Base-by-base conservation (phyloP, 2,113 vertebrate genomes). In the Lophius piscatorius region DNA sequence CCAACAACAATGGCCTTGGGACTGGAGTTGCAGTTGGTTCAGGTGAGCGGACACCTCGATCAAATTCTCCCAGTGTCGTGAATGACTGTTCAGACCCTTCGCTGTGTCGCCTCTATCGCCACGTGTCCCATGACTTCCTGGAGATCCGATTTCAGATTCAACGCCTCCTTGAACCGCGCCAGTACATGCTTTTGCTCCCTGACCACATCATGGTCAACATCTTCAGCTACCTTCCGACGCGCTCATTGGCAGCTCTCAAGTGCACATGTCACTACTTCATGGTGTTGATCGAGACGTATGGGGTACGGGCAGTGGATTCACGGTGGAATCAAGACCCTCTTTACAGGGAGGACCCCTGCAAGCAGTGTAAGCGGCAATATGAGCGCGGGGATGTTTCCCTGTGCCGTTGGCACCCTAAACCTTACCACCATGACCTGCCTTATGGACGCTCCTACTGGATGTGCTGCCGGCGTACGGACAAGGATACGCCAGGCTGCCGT, bases 381-480 rank as follows among this genome's bases (percentile, higher is more conserved):
- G 92, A 93, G 81, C 91, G 92, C 1, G 97, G 96, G 3, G 97
- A 98, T 2, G 97, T 98, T 44, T 98, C 97, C 0, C 91, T 98
- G 28, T 98, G 96, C 88, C 92, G 97, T 2, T 98, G 97, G 97
- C 97, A 98, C 87, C 96, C 96, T 83, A 98, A 98, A 81, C 97
- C 97, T 87, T 98, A 98, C 90, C 97, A 98, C 94, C 97, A 97
- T 4, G 97, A 98, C 92, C 91, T 98, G 89, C 96, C 96, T 91
- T 98, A 98, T 0, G 97, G 97, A 89, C 93, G 97, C 1, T 98
- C 97, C 40, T 98, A 98, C 76, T 98, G 97, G 97, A 98, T 98
- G 96, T 98, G 97, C 78, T 98, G 97, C 84, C 93, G 97, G 1
- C 81, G 94, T 3, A 89, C 94, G 0, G 96, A 98, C 10, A 93